Conservation (phyloP, 2,888 invertebrate genomes). For the Cyclophora punctaria region DNA sequence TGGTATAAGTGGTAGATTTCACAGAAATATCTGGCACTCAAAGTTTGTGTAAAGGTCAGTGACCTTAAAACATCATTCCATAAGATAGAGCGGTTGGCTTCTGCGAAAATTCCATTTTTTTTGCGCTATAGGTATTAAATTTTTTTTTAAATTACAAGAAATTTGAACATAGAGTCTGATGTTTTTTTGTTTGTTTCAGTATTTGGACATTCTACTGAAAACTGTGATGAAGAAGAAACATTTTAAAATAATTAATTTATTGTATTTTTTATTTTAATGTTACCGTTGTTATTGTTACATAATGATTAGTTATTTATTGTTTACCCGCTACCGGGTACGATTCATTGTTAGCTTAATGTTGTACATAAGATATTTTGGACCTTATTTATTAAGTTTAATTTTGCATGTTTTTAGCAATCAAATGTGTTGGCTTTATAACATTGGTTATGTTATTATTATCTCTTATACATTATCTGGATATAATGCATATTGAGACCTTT, state of each 20-base stretch:
- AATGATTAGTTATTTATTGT: slow-evolving; percentile 63
- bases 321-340: slow-evolving; percentile 41
- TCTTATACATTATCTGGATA: slow-evolving; percentile 64
- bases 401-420: slow-evolving; percentile 43
- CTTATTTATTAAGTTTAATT: slow-evolving; percentile 44
- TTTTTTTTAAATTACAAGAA: too few relatives aligned
- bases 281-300: slow-evolving; percentile 67
- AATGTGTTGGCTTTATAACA: slow-evolving; percentile 31
- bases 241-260: slow-evolving; percentile 73
- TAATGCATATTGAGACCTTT: slow-evolving; percentile 58
- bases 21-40: too few relatives aligned
- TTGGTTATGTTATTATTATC: slow-evolving; percentile 31
- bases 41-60: too few relatives aligned
- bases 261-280: slow-evolving; percentile 52
- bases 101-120: too few relatives aligned
- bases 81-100: too few relatives aligned
- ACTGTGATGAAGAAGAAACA: slow-evolving; percentile 91
- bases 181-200: slow-evolving; percentile 74
- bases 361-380: slow-evolving; percentile 56
- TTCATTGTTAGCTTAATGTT: slow-evolving; percentile 40
- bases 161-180: too few relatives aligned
- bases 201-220: slow-evolving; percentile 90
- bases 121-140: too few relatives aligned
- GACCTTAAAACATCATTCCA: too few relatives aligned
- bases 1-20: too few relatives aligned